Evolutionary conservation across 2,113 vertebrate species (phyloP), one percentile per base, ranked within the genome.

Genomic region (Zapornia atra): DNA sequence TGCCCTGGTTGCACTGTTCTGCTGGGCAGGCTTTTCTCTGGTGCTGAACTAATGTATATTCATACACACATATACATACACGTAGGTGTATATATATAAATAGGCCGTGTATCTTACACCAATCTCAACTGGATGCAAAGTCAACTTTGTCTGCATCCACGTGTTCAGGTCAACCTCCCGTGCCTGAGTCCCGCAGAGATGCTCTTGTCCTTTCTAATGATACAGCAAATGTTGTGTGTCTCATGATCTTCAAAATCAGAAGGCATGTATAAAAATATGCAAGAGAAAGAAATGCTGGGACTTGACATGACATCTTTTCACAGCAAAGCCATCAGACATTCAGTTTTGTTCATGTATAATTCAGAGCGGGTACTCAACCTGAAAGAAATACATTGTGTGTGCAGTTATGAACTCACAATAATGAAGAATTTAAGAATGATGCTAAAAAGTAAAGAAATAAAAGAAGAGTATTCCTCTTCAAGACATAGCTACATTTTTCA

Each of bases 271-370:
- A 22, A 80, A 81, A 68, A 56, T 26, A 25, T 14, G 53, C 57
- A 38, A 46, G 22, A 83, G 66, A 90, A 82, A 66, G 66, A 90
- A 82, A 66, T 10, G 50, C 13, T 85, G 81, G 56, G 50, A 61
- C 59, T 69, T 76, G 89, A 75, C 26, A 29, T 28, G 76, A 63
- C 76, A 69, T 53, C 81, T 65, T 69, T 69, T 57, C 50, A 65
- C 6, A 9, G 84, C 65, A 76, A 69, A 91, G 70, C 42, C 38
- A 68, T 33, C 6, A 20, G 84, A 87, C 40, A 44, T n/a, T 38
- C 70, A 7, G 19, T 96, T 84, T 56, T 88, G 40, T 82, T 89
- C 78, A 75, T 88, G 72, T 69, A 68, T 92, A 88, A 95, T 92
- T 94, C 88, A 95, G 60, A 57, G 48, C 24, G 69, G 80, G 70